A percentile compares a stretch with the other conserved stretches of the same genome.
phyloP scores from a whole-genome alignment of 2,797 vertebrate species.

The Iguana delicatissima region DNA sequence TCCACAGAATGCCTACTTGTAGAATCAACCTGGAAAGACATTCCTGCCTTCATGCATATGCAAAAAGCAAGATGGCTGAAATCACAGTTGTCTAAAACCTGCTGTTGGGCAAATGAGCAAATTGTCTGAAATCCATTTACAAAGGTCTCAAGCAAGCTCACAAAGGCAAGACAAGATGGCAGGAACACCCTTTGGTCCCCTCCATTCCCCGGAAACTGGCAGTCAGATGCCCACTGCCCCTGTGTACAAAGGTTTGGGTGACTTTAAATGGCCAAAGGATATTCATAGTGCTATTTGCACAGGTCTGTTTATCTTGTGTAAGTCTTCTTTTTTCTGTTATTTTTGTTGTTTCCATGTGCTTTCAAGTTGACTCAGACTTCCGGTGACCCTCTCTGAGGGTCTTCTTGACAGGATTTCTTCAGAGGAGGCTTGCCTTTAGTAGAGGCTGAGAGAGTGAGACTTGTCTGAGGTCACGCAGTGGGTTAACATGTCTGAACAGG shows the following conservation, averaged over 20 bases:
- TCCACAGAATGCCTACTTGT: not conserved
- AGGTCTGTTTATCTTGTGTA: not conserved
- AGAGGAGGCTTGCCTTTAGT: too few relatives aligned
- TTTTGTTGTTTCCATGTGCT: too few relatives aligned
- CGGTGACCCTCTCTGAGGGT: too few relatives aligned
- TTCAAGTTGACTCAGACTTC: too few relatives aligned
- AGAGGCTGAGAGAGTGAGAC: too few relatives aligned
- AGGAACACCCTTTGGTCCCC: too few relatives aligned
- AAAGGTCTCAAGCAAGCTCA: not conserved
- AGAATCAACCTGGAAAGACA: not conserved
- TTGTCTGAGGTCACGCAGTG: too few relatives aligned
- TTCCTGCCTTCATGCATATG: too few relatives aligned
- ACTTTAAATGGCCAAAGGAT: not conserved
- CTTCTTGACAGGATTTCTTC: too few relatives aligned
- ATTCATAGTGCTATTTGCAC: not conserved
- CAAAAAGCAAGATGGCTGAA: not conserved
- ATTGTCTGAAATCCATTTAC: not conserved
- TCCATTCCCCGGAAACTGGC: not conserved
- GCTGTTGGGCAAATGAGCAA: not conserved
- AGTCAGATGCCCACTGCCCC: too few relatives aligned
- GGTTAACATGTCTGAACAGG: too few relatives aligned
- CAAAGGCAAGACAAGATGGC: too few relatives aligned
- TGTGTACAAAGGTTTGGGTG: not conserved
- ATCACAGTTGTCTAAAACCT: not conserved
- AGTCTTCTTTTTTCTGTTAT: not conserved